Evolutionary conservation across 2,797 vertebrate species (phyloP).

Genomic region (Hoplostethus atlanticus): DNA sequence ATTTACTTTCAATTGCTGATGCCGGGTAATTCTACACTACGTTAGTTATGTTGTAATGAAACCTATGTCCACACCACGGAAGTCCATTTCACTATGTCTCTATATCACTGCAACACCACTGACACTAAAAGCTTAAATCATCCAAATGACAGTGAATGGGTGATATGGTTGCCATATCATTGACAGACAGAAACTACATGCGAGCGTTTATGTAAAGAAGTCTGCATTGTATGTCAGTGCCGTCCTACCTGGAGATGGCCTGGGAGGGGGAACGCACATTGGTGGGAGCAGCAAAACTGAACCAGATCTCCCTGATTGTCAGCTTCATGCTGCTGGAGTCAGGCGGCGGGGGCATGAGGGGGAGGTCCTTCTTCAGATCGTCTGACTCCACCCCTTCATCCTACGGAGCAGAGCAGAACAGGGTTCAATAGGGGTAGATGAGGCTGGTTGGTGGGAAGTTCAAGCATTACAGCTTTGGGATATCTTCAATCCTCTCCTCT

Average conservation of each 20-base stretch:
- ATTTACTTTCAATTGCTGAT: too few relatives aligned
- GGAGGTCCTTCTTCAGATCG: slow-evolving; percentile 97
- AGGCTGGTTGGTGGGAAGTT: background rate
- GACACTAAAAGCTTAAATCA: too few relatives aligned
- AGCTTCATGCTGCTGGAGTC: slow-evolving; percentile 99
- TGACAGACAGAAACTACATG: too few relatives aligned
- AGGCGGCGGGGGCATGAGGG: slow-evolving; percentile 95
- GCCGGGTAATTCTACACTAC: too few relatives aligned
- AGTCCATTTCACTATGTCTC: too few relatives aligned
- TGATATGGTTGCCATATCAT: too few relatives aligned
- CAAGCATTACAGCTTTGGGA: background rate
- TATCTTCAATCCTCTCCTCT: background rate
- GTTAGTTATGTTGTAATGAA: too few relatives aligned
- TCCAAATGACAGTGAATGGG: too few relatives aligned
- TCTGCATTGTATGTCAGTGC: background rate
- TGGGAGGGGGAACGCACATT: slow-evolving; percentile 93
- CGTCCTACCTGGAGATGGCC: slow-evolving; percentile 90
- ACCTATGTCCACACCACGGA: too few relatives aligned
- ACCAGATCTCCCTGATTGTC: slow-evolving; percentile 98
- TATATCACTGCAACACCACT: too few relatives aligned
- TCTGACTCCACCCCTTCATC: slow-evolving; percentile 99
- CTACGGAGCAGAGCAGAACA: slow-evolving; percentile 70
- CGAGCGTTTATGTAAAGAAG: too few relatives aligned
- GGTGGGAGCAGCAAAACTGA: slow-evolving; percentile 99
- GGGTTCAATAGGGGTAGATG: background rate